Evolutionary conservation across 2,888 invertebrate genomes (phyloP).

Genomic region (Epinotia bilunana): DNA sequence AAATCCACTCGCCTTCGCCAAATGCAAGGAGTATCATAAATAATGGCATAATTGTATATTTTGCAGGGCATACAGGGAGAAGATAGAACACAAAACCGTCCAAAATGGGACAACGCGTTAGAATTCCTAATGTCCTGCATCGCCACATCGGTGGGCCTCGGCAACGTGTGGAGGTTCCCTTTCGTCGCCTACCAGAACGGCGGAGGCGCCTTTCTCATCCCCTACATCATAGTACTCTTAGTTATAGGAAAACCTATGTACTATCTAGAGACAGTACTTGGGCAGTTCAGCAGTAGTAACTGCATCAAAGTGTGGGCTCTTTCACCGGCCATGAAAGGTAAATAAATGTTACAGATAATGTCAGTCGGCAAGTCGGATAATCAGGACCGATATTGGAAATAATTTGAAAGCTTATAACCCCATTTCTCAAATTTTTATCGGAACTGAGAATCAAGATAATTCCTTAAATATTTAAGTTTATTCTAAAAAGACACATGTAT

Average conservation of each 20-base stretch:
- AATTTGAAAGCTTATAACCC: no score
- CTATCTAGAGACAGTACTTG: constrained; percentile 92
- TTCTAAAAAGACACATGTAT: no score
- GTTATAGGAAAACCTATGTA: constrained; percentile 92
- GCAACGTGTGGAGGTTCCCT: constrained; percentile 88
- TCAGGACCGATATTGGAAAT: no score
- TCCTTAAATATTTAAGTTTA: no score
- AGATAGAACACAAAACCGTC: constrained; percentile 57
- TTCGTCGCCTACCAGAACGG: constrained; percentile 88
- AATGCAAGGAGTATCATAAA: neutral
- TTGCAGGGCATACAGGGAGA: constrained; percentile 45
- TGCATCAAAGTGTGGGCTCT: constrained; percentile 89
- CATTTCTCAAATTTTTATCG: no score
- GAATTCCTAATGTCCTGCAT: constrained; percentile 91
- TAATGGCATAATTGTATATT: neutral
- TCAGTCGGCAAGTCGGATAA: neutral
- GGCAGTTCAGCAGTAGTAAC: constrained; percentile 93
- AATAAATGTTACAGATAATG: neutral
- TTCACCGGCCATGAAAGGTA: constrained; percentile 91
- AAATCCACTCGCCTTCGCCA: no score
- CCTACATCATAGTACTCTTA: constrained; percentile 88
- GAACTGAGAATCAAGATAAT: no score
- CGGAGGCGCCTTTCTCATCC: constrained; percentile 89
- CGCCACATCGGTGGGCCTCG: constrained; percentile 88
- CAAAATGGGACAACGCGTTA: constrained; percentile 86